Conservation (phyloP, 2,113 vertebrate genomes). For the Amphiprion ocellaris region DNA sequence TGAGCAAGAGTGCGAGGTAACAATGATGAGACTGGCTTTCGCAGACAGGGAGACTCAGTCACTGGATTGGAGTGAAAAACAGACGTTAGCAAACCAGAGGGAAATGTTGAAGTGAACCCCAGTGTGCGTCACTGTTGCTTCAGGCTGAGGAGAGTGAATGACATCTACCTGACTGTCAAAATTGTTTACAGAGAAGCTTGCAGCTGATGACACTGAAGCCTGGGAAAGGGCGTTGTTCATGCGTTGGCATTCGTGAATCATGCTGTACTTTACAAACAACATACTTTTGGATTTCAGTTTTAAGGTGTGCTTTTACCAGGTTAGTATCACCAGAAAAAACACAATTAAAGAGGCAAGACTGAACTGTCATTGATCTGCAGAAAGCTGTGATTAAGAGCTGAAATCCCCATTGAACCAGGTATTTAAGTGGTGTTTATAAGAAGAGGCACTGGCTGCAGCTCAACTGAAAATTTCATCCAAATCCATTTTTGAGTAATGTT, state of each 20-base stretch:
- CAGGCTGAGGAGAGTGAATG: slow-evolving; percentile 10
- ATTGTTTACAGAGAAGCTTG: slow-evolving; percentile 40
- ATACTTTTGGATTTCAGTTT: not conserved
- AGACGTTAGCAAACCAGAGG: slow-evolving; percentile 42
- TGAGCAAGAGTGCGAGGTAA: slow-evolving; percentile 26
- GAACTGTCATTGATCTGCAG: slow-evolving; percentile 26
- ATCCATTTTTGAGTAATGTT: too few relatives aligned
- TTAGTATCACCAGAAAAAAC: not conserved
- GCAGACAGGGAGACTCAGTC: slow-evolving; percentile 41
- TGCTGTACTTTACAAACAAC: slow-evolving; percentile 16
- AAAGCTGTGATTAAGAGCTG: slow-evolving; percentile 33
- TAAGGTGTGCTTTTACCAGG: not conserved
- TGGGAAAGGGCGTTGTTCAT: slow-evolving; percentile 39
- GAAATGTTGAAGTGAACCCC: not conserved
- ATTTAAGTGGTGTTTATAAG: slow-evolving; percentile 5
- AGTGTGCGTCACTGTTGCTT: slow-evolving; percentile 36
- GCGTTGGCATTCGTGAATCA: slow-evolving; percentile 9
- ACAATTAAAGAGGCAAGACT: not conserved
- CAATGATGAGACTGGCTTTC: slow-evolving; percentile 1
- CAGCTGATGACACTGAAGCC: slow-evolving; percentile 18
- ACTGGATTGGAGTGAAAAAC: slow-evolving; percentile 14
- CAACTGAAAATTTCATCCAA: too few relatives aligned
- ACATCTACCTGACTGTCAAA: slow-evolving; percentile 27
- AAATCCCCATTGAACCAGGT: slow-evolving; percentile 5
- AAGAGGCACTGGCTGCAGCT: slow-evolving; percentile 18